Conservation (phyloP, 2,113 vertebrate species). For the Antechinus stuartii region DNA sequence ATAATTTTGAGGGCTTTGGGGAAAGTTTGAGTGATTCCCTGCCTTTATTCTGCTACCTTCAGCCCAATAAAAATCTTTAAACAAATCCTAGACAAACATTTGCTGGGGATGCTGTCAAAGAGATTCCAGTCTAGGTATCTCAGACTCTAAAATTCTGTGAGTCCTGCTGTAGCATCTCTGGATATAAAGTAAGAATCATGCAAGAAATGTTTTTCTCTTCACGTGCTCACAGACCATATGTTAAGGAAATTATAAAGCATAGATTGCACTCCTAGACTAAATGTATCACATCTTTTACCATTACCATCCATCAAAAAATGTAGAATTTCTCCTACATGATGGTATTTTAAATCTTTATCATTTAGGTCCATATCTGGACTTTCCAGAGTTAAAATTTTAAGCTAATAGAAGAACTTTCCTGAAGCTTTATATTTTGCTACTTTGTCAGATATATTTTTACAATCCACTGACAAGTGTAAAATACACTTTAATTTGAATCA, state of each 20-base stretch:
- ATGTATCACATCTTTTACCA: not conserved
- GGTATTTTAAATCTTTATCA: not conserved
- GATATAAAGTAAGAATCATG: not conserved
- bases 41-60: too few relatives aligned
- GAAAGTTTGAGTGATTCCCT: too few relatives aligned
- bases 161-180: not conserved
- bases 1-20: too few relatives aligned
- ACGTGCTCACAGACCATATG: not conserved
- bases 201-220: not conserved
- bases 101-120: not conserved
- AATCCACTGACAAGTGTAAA: conserved; percentile 50
- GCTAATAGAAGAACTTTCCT: not conserved
- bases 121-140: not conserved
- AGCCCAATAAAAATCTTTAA: not conserved
- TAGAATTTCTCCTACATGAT: not conserved
- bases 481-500: conserved; percentile 61
- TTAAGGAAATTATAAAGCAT: not conserved
- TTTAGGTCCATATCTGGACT: not conserved
- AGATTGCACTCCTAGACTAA: not conserved
- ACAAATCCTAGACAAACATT: not conserved
- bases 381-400: not conserved
- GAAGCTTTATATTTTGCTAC: conserved; percentile 30
- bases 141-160: not conserved
- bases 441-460: conserved; percentile 53
- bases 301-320: not conserved